Evolutionary conservation across 2,113 vertebrate species (phyloP).

Genomic region (Nannobrachium achirus): DNA sequence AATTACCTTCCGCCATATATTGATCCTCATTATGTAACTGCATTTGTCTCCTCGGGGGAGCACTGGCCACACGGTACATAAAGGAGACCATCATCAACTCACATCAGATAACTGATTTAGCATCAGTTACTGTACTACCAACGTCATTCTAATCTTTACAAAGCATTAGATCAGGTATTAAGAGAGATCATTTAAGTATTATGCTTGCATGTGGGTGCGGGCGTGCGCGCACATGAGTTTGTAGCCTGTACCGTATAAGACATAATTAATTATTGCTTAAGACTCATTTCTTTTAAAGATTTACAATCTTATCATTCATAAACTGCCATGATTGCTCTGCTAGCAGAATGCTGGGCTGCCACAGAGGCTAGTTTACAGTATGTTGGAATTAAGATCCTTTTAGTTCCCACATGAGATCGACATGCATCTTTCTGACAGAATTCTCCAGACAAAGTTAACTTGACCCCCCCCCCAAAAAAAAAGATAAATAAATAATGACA

Average conservation of each 20-base stretch:
- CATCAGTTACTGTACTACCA: constrained; percentile 13
- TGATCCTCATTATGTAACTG: constrained; percentile 43
- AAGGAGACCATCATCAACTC: constrained; percentile 23
- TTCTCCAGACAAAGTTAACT: constrained; percentile 8
- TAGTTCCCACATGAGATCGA: constrained; percentile 22
- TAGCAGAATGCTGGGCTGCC: constrained; percentile 47
- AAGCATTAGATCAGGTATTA: neutral
- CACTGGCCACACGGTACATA: constrained; percentile 13
- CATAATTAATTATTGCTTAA: constrained; percentile 20
- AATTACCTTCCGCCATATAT: constrained; percentile 60
- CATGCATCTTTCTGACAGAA: neutral
- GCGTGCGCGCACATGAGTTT: constrained; percentile 15
- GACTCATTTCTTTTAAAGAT: neutral
- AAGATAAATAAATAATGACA: too few species aligned
- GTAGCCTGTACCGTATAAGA: constrained; percentile 3
- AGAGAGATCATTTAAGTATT: neutral
- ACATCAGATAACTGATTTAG: constrained; percentile 3
- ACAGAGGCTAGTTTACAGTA: constrained; percentile 10
- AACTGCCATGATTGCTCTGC: constrained; percentile 36
- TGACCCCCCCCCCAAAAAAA: too few species aligned
- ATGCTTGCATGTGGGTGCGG: constrained; percentile 2
- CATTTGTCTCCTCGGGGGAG: constrained; percentile 27
- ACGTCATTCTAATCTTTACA: constrained; percentile 24
- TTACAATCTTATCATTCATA: constrained; percentile 23
- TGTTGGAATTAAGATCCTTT: constrained; percentile 45